Evolutionary conservation across 2,113 vertebrate genomes (phyloP).

Genomic region (Elaphurus davidianus): DNA sequence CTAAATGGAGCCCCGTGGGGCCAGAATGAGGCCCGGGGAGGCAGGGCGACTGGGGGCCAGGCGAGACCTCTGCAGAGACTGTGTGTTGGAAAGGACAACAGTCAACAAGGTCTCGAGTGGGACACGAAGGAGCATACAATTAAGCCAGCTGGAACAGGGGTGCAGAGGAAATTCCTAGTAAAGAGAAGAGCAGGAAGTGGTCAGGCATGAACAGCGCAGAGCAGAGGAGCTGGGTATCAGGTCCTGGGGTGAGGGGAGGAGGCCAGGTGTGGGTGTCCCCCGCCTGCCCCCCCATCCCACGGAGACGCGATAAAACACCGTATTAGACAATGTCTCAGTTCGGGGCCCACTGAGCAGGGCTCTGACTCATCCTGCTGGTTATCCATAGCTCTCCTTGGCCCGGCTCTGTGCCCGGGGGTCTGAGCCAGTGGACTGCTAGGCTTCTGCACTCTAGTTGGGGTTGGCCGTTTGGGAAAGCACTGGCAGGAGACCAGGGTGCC

Average conservation of each 20-base stretch:
- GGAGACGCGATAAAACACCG: fast-evolving
- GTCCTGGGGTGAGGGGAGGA: background rate
- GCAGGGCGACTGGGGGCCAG: background rate
- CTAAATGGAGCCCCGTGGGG: background rate
- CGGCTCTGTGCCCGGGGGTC: background rate
- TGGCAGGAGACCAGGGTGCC: background rate
- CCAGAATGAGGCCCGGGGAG: background rate
- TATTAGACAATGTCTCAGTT: fast-evolving
- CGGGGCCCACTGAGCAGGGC: fast-evolving
- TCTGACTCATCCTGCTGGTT: too few species aligned
- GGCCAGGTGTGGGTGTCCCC: background rate
- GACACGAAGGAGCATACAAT: background rate
- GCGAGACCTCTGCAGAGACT: background rate
- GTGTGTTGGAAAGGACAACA: background rate
- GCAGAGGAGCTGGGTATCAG: background rate
- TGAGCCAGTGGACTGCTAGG: too few species aligned
- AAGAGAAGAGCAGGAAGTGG: background rate
- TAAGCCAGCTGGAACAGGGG: background rate
- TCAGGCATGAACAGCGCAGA: background rate
- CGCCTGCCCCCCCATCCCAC: background rate
- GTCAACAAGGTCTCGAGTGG: background rate
- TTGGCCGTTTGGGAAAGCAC: background rate
- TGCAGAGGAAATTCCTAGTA: background rate
- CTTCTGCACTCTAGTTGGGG: background rate
- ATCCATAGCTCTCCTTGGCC: background rate